Conservation (phyloP, 1,140 invertebrate species). For the Drosophila littoralis region DNA sequence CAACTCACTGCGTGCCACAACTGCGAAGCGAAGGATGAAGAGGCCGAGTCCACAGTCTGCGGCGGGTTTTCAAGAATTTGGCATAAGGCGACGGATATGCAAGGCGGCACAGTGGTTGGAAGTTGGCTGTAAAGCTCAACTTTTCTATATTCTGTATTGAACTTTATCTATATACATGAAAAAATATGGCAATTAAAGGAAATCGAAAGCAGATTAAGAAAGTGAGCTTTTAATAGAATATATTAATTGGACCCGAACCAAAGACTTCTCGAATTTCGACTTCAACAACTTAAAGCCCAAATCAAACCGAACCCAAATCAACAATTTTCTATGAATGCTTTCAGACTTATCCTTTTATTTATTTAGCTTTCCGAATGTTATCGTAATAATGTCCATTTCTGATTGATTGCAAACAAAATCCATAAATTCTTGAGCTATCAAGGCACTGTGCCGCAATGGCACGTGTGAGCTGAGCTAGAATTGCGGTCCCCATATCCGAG, state of each 20-base stretch:
- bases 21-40: not conserved
- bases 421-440: not conserved
- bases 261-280: too few relatives aligned
- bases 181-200: too few relatives aligned
- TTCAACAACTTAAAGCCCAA: too few relatives aligned
- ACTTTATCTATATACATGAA: too few relatives aligned
- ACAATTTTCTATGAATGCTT: too few relatives aligned
- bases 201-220: too few relatives aligned
- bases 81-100: not conserved
- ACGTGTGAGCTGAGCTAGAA: slow-evolving; percentile 23
- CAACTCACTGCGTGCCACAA: slow-evolving; percentile 38
- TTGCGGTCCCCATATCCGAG: slow-evolving; percentile 6
- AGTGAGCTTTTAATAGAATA: too few relatives aligned
- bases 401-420: not conserved
- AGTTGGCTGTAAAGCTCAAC: not conserved
- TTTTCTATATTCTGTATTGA: not conserved
- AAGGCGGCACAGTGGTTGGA: slow-evolving; percentile 28
- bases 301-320: too few relatives aligned
- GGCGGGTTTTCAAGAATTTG: not conserved
- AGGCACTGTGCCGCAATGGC: slow-evolving; percentile 20
- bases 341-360: not conserved
- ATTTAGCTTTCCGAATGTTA: not conserved
- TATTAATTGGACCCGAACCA: too few relatives aligned
- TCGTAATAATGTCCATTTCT: not conserved
- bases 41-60: not conserved